These are phyloP conservation scores for Stichopus chloronotus DNA, from an alignment of 35 echinoderm and acorn worm species.

Conservation along the genomic window DNA sequence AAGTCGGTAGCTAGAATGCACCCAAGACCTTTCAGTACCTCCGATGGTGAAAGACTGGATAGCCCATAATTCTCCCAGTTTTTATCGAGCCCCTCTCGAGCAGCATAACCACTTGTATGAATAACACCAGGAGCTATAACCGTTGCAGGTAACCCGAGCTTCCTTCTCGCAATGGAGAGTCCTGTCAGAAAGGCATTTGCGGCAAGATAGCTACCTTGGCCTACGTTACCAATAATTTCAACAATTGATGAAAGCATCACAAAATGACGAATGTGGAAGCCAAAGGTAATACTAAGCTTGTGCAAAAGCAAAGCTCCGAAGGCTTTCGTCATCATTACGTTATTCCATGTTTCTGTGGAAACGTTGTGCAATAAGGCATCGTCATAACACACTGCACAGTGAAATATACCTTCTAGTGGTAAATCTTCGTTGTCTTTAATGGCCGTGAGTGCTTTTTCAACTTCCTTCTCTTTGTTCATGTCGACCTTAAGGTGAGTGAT, in stretches of 20 bases:
- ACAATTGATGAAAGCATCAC: slow-evolving; percentile 97
- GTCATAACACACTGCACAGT: slow-evolving; percentile 87
- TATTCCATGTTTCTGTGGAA: slow-evolving; percentile 85
- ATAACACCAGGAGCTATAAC: slow-evolving; percentile 89
- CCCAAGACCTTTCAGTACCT: slow-evolving; percentile 87
- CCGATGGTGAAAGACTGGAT: slow-evolving; percentile 81
- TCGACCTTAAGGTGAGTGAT: slow-evolving; percentile 93
- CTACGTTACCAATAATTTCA: slow-evolving; percentile 92
- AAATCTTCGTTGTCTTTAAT: slow-evolving; percentile 86
- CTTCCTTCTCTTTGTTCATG: slow-evolving; percentile 78
- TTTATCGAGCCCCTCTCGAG: slow-evolving; percentile 80
- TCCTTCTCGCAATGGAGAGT: slow-evolving; percentile 74
- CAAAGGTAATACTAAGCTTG: slow-evolving; percentile 77
- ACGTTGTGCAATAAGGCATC: slow-evolving; percentile 75
- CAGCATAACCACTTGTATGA: slow-evolving; percentile 84
- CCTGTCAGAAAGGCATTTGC: slow-evolving; percentile 84
- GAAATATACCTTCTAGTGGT: slow-evolving; percentile 93
- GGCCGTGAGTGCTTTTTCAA: slow-evolving; percentile 82
- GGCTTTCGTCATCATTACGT: slow-evolving; percentile 87
- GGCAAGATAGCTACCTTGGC: slow-evolving; percentile 88
- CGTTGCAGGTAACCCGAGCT: slow-evolving; percentile 90
- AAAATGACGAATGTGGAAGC: slow-evolving; percentile 90
- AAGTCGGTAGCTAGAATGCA: slow-evolving; percentile 84
- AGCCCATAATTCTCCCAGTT: slow-evolving; percentile 88
- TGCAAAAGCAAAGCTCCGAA: slow-evolving; percentile 89